Conservation (phyloP, 2,113 vertebrate species). For the Mormyrus lacerda region DNA sequence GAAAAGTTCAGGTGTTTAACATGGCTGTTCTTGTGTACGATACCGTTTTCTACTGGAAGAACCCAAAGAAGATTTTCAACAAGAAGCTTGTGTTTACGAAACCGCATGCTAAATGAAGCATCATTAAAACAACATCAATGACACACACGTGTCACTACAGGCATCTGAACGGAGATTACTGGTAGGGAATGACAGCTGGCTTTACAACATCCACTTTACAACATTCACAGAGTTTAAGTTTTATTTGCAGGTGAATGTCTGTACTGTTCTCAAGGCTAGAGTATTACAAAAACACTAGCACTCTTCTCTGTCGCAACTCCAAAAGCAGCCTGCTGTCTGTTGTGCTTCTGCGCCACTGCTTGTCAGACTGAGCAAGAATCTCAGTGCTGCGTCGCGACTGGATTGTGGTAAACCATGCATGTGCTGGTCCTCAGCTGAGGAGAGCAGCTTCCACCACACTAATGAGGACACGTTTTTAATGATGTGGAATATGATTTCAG, state of each 20-base stretch:
- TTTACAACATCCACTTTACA: neutral
- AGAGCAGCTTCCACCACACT: neutral
- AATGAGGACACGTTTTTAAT: neutral
- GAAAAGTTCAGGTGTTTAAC: neutral
- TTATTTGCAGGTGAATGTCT: neutral
- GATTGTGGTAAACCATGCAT: neutral
- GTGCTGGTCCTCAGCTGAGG: neutral
- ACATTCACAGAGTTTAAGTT: neutral
- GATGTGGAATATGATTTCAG: neutral
- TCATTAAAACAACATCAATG: neutral
- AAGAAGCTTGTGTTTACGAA: neutral
- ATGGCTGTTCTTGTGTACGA: neutral
- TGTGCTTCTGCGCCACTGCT: neutral
- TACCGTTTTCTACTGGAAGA: neutral
- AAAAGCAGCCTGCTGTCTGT: neutral
- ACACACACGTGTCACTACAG: neutral
- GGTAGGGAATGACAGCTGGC: neutral
- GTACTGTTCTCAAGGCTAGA: neutral
- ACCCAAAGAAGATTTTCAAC: neutral
- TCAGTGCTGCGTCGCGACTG: neutral
- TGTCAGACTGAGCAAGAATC: neutral
- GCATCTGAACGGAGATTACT: neutral
- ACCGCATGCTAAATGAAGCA: neutral
- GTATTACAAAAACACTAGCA: neutral
- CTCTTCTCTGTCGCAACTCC: neutral